phyloP scores from a whole-genome alignment of 2,113 vertebrate genomes.

The Brachyhypopomus occidentalis region DNA sequence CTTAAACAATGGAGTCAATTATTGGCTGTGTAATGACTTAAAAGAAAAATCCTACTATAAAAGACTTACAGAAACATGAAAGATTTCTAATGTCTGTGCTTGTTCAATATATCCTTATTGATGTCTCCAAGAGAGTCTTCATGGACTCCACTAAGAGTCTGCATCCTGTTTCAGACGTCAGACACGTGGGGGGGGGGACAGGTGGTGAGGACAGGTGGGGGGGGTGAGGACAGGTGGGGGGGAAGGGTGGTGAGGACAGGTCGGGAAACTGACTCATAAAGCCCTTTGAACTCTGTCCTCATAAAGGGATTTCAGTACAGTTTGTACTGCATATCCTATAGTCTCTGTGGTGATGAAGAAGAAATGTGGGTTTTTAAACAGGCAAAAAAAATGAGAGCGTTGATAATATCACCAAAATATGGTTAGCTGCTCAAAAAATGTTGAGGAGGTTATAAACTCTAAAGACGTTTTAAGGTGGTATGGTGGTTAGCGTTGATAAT shows the following conservation, averaged over 20 bases:
- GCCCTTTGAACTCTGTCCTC: background rate
- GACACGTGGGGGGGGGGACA: background rate
- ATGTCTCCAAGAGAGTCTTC: conserved; percentile 33
- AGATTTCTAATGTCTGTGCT: conserved; percentile 28
- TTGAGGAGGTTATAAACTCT: background rate
- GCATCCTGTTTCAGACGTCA: conserved; percentile 30
- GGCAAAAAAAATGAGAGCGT: background rate
- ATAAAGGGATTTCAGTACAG: background rate
- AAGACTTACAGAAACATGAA: background rate
- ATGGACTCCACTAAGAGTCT: conserved; percentile 1
- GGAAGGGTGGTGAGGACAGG: background rate
- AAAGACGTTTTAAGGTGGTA: background rate
- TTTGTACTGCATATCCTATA: background rate
- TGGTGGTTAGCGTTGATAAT: background rate
- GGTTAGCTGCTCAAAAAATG: background rate
- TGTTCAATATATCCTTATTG: conserved; percentile 4
- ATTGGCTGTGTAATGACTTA: conserved; percentile 17
- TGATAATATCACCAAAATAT: background rate
- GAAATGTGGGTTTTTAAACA: background rate
- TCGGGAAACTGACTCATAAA: conserved; percentile 13
- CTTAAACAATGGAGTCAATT: background rate
- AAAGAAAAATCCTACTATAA: conserved; percentile 29
- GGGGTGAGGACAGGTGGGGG: background rate
- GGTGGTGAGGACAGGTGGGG: too few relatives aligned
- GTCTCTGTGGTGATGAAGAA: background rate